A percentile compares a stretch with the other conserved stretches of the same genome.
These are phyloP conservation scores for Oryzias sinensis DNA, from an alignment of 2,797 vertebrate genomes.

Conservation along the genomic window DNA sequence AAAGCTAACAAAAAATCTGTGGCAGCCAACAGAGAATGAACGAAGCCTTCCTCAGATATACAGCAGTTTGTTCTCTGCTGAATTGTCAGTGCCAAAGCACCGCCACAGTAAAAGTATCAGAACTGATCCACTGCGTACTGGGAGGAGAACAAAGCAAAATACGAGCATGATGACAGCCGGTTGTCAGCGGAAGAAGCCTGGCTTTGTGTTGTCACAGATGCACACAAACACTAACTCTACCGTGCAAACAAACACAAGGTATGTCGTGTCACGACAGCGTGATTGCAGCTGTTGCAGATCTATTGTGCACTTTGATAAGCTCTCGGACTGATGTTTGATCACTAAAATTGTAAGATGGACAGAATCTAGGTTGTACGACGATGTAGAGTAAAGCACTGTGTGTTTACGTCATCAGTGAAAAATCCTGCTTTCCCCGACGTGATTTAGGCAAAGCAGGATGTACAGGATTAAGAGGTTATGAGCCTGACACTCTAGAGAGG, in stretches of 20 bases:
- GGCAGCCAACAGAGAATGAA: slow-evolving; percentile 11
- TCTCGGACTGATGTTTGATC: slow-evolving; percentile 3
- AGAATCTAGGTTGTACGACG: slow-evolving; percentile 11
- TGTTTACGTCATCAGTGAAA: neutral
- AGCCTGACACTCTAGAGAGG: neutral
- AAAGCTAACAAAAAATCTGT: slow-evolving; percentile 18
- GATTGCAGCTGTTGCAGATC: slow-evolving; percentile 2
- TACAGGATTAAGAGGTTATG: slow-evolving; percentile 9
- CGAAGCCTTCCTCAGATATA: slow-evolving; percentile 40
- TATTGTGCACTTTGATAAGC: slow-evolving; percentile 5
- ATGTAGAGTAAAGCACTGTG: neutral
- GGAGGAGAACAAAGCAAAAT: slow-evolving; percentile 58
- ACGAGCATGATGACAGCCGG: slow-evolving; percentile 56
- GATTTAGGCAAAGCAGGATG: slow-evolving; percentile 28
- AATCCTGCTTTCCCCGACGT: slow-evolving; percentile 40
- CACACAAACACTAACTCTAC: slow-evolving; percentile 24
- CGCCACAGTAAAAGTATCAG: slow-evolving; percentile 59
- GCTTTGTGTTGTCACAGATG: slow-evolving; percentile 30
- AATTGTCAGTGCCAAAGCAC: slow-evolving; percentile 40
- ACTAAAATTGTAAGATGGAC: neutral
- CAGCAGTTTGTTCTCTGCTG: slow-evolving; percentile 43
- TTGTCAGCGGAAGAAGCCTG: slow-evolving; percentile 45
- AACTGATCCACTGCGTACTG: slow-evolving; percentile 54
- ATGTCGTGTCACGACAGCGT: slow-evolving; percentile 1
- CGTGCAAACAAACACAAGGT: slow-evolving; percentile 4